Conservation (phyloP, 2,888 invertebrate species). For the Galeopsomyia nigrocyanea region DNA sequence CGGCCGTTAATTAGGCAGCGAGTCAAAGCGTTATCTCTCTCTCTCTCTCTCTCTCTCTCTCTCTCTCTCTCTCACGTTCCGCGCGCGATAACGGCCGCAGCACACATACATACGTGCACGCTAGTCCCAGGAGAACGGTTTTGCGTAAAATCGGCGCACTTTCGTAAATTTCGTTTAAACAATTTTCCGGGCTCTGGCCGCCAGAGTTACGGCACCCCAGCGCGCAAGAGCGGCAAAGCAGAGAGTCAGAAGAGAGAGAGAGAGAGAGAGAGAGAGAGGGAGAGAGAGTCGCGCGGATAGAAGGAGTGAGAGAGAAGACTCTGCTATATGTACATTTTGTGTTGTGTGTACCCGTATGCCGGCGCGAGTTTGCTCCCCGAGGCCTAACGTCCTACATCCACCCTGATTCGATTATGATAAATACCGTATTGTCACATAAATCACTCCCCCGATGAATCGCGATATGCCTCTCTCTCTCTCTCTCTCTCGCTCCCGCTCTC, state of each 20-base stretch:
- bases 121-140: slow-evolving; percentile 53
- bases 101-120: background rate
- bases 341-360: slow-evolving; percentile 34
- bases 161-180: slow-evolving; percentile 69
- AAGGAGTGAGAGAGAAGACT: background rate
- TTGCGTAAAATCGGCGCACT: slow-evolving; percentile 68
- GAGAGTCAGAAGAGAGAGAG: background rate
- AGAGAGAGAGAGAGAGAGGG: background rate
- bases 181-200: slow-evolving; percentile 68
- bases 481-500: slow-evolving; percentile 5
- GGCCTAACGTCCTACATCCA: slow-evolving; percentile 47
- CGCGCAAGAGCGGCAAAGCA: slow-evolving; percentile 46
- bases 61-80: no score
- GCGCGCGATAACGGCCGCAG: no score
- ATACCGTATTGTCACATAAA: slow-evolving; percentile 50
- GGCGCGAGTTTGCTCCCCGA: slow-evolving; percentile 45
- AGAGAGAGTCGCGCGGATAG: background rate
- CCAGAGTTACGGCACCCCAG: slow-evolving; percentile 68
- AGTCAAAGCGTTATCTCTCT: slow-evolving; percentile 33
- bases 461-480: slow-evolving; percentile 29
- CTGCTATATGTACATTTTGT: background rate
- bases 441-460: slow-evolving; percentile 46
- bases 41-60: no score
- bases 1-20: slow-evolving; percentile 35
- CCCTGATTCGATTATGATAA: slow-evolving; percentile 51